These are phyloP conservation scores for Scopus umbretta DNA, from an alignment of 2,113 vertebrate species.

Conservation along the genomic window DNA sequence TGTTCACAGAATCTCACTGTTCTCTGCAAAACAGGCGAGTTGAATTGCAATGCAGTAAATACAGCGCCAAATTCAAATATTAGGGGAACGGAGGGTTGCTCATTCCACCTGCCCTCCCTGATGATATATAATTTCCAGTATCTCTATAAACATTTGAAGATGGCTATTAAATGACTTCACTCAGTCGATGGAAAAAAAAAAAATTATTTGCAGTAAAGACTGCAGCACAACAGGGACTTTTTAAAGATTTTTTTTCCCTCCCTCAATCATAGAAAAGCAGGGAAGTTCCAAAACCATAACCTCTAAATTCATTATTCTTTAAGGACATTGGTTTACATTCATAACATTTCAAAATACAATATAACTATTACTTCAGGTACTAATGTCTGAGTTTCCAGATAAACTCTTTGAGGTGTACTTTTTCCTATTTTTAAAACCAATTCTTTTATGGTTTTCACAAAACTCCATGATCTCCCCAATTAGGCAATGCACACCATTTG, in stretches of 20 bases:
- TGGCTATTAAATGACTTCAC: neutral
- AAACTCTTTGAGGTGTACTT: neutral
- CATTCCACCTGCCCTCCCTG: neutral
- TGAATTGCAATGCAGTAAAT: neutral
- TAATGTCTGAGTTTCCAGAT: neutral
- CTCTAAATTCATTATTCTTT: neutral
- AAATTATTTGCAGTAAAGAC: neutral
- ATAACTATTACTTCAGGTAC: neutral
- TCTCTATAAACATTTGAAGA: neutral
- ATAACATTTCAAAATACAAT: neutral
- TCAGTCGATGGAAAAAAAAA: neutral
- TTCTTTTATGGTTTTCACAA: neutral
- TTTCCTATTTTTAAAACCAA: neutral
- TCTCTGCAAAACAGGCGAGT: constrained; percentile 76
- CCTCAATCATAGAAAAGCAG: neutral
- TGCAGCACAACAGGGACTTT: neutral
- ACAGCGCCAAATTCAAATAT: neutral
- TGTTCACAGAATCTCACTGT: constrained; percentile 91
- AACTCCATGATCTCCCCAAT: neutral
- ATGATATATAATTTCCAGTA: neutral
- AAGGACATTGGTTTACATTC: neutral
- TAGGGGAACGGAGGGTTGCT: neutral
- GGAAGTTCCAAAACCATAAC: neutral
- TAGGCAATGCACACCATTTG: neutral
- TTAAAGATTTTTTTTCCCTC: neutral